A percentile compares a stretch with the other conserved stretches of the same genome.
Conservation (phyloP, 2,888 invertebrate species). For the Mamestra brassicae region DNA sequence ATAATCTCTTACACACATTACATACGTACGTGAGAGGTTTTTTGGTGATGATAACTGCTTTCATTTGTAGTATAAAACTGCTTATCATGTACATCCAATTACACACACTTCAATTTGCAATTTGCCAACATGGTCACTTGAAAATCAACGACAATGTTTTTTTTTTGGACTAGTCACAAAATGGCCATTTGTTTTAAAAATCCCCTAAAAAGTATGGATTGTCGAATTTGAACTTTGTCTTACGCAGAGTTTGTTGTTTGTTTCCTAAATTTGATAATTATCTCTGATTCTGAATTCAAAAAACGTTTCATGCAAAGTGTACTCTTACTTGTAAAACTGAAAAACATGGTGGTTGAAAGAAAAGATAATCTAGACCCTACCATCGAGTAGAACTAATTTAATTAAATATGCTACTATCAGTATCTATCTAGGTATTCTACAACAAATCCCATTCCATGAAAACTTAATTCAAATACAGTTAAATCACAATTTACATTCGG, state of each 20-base stretch:
- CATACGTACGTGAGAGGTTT: conserved; percentile 1
- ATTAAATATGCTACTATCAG: background rate
- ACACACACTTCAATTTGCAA: too few relatives aligned
- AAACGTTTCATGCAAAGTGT: too few relatives aligned
- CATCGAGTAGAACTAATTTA: background rate
- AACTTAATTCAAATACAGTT: conserved; percentile 13
- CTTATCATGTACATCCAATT: too few relatives aligned
- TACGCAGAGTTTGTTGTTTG: too few relatives aligned
- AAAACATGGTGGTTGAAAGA: background rate
- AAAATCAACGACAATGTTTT: too few relatives aligned
- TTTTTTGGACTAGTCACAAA: too few relatives aligned
- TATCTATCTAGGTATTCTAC: background rate
- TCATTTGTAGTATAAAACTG: background rate
- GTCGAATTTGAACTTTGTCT: too few relatives aligned
- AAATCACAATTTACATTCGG: conserved; percentile 15
- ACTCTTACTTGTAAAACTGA: background rate
- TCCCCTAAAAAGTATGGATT: too few relatives aligned
- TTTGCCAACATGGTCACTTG: too few relatives aligned
- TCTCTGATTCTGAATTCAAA: too few relatives aligned
- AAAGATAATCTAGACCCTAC: background rate
- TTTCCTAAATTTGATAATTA: too few relatives aligned
- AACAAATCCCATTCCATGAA: background rate
- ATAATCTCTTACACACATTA: background rate
- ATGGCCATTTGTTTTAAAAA: too few relatives aligned
- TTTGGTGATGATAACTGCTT: conserved; percentile 23